Conservation (phyloP, 2,888 invertebrate genomes). For the Colostygia pectinataria region DNA sequence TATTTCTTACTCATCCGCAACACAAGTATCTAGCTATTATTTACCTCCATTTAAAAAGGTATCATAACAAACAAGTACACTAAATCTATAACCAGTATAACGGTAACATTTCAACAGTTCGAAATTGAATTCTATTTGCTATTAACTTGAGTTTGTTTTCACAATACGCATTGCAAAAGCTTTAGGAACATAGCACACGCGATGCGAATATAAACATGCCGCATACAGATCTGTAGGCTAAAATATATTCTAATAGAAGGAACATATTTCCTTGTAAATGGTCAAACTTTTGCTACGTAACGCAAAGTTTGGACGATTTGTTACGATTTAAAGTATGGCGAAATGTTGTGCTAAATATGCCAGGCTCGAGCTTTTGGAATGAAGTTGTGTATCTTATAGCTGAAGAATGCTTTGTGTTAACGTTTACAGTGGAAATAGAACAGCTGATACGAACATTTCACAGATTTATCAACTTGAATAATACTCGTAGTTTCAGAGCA, state of each 20-base stretch:
- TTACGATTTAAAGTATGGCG: constrained; percentile 53
- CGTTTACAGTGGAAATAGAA: background rate
- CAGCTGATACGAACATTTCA: background rate
- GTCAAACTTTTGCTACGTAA: constrained; percentile 67
- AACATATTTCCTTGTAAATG: constrained; percentile 75
- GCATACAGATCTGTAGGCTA: constrained; percentile 48
- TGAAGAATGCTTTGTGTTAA: constrained; percentile 2
- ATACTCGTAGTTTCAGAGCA: background rate
- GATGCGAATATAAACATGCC: constrained; percentile 68
- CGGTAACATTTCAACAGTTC: constrained; percentile 42
- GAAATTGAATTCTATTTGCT: constrained; percentile 49
- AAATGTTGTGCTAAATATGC: constrained; percentile 40
- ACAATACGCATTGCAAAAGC: constrained; percentile 27
- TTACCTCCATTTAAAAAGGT: constrained; percentile 43
- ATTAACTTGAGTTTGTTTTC: constrained; percentile 51
- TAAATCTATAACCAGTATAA: constrained; percentile 62
- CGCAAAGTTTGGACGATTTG: constrained; percentile 56
- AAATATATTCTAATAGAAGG: constrained; percentile 71
- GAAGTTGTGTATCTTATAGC: constrained; percentile 27
- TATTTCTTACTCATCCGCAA: background rate
- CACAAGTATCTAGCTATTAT: background rate
- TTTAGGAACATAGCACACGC: constrained; percentile 49
- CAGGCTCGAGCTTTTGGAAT: constrained; percentile 33
- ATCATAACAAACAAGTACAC: constrained; percentile 56
- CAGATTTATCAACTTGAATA: background rate